Conservation (phyloP, 2,888 invertebrate species). For the Liposcelis brunnea region DNA sequence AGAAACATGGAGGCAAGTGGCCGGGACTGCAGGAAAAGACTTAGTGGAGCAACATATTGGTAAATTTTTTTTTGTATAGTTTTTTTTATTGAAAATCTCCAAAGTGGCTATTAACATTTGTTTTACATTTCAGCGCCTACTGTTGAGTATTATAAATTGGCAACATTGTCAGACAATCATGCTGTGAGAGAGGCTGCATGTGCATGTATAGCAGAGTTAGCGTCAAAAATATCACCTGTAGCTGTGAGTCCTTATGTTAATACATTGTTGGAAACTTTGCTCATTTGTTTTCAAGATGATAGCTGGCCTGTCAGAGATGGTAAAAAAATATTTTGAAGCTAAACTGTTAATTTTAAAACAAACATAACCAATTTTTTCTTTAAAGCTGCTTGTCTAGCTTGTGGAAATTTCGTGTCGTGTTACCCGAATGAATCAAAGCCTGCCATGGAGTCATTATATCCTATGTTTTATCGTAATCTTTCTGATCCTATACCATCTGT, state of each 20-base stretch:
- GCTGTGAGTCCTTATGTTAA: conserved; percentile 27
- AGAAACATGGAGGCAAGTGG: conserved; percentile 32
- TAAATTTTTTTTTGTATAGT: conserved; percentile 13
- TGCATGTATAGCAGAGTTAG: conserved; percentile 35
- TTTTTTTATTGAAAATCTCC: too few relatives aligned
- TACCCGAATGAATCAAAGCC: conserved; percentile 30
- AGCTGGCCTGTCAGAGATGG: conserved; percentile 39
- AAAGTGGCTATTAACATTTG: background rate
- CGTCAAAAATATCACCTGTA: conserved; percentile 26
- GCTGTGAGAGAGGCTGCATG: conserved; percentile 37
- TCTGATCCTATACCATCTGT: conserved; percentile 34
- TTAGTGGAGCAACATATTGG: conserved; percentile 30
- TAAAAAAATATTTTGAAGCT: conserved; percentile 17
- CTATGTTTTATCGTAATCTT: conserved; percentile 27
- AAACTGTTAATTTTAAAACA: background rate
- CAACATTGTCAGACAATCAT: conserved; percentile 33
- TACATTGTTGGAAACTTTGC: conserved; percentile 27
- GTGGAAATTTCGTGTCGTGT: conserved; percentile 32
- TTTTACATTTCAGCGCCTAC: conserved; percentile 15
- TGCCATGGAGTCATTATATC: conserved; percentile 26
- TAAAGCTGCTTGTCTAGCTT: conserved; percentile 34
- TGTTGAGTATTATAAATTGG: conserved; percentile 30
- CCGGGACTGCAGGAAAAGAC: conserved; percentile 27
- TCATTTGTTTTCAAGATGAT: conserved; percentile 33
- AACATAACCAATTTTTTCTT: conserved; percentile 11